These are phyloP conservation scores for Pholis gunnellus DNA, from an alignment of 2,113 vertebrate species.

Conservation along the genomic window DNA sequence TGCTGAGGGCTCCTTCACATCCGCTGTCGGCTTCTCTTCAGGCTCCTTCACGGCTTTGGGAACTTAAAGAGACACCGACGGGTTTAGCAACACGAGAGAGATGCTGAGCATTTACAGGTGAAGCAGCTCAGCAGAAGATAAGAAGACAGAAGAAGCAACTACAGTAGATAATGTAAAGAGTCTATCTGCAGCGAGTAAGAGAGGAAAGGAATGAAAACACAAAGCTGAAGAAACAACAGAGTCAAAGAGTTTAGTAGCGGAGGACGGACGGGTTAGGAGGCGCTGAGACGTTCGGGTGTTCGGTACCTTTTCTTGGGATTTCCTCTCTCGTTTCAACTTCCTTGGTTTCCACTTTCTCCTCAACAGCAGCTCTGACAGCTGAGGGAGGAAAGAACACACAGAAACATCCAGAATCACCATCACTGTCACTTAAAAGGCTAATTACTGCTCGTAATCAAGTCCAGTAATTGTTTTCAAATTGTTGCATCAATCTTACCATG, in stretches of 20 bases:
- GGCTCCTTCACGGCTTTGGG: slow-evolving; percentile 62
- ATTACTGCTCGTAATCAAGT: not conserved
- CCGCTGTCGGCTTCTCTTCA: slow-evolving; percentile 58
- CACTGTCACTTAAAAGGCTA: not conserved
- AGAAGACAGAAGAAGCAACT: not conserved
- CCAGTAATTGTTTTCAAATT: not conserved
- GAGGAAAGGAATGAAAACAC: not conserved
- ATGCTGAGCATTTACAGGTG: slow-evolving; percentile 3
- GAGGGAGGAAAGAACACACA: slow-evolving; percentile 43
- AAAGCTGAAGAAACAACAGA: not conserved
- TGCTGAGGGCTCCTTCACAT: slow-evolving; percentile 54
- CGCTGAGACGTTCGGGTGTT: not conserved
- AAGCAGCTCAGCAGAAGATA: slow-evolving; percentile 33
- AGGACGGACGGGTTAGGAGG: not conserved
- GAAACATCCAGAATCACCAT: not conserved
- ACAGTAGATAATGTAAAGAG: not conserved
- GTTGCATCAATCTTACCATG: not conserved
- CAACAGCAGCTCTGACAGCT: slow-evolving; percentile 83
- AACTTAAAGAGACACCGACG: slow-evolving; percentile 74
- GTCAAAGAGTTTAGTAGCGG: slow-evolving; percentile 20
- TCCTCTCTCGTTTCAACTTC: slow-evolving; percentile 85
- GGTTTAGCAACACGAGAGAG: slow-evolving; percentile 52
- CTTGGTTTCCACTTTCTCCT: slow-evolving; percentile 86
- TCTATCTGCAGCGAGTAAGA: not conserved
- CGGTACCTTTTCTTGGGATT: slow-evolving; percentile 76